Conservation (phyloP, 2,113 vertebrate species). For the Notarius lentiginosus region DNA sequence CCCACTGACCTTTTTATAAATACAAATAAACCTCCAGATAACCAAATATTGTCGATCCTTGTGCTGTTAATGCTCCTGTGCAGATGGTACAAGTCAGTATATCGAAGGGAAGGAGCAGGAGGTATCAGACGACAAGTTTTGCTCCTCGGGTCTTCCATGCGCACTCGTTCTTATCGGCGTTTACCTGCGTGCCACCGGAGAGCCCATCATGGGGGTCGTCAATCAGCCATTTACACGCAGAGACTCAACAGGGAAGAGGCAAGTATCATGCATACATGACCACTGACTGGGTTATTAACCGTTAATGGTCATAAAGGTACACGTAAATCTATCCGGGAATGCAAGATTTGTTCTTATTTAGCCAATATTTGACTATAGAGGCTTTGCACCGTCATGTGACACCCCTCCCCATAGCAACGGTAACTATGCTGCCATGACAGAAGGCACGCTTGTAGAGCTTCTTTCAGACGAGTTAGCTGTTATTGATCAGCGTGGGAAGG, state of each 20-base stretch:
- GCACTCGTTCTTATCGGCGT: slow-evolving; percentile 81
- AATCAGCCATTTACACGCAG: slow-evolving; percentile 78
- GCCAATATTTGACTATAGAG: background rate
- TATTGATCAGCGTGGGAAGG: too few species aligned
- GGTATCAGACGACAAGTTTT: slow-evolving; percentile 61
- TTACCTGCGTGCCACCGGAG: slow-evolving; percentile 69
- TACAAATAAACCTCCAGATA: background rate
- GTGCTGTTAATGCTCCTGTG: background rate
- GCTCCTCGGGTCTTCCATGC: slow-evolving; percentile 72
- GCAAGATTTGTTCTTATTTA: background rate
- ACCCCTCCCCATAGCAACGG: too few species aligned
- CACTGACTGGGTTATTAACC: background rate
- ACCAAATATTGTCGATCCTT: background rate
- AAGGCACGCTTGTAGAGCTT: too few species aligned
- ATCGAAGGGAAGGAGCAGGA: slow-evolving; percentile 69
- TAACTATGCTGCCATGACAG: too few species aligned
- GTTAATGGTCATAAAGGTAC: background rate
- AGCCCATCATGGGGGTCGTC: slow-evolving; percentile 80
- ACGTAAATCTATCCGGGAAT: background rate
- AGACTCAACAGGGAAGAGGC: slow-evolving; percentile 64
- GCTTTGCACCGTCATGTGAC: too few species aligned
- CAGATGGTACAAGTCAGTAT: slow-evolving; percentile 78
- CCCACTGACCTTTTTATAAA: background rate
- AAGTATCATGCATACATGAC: slow-evolving; percentile 35
- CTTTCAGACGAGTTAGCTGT: too few species aligned